Evolutionary conservation across 2,888 invertebrate species (phyloP).

Genomic region (Hofmannophila pseudospretella): DNA sequence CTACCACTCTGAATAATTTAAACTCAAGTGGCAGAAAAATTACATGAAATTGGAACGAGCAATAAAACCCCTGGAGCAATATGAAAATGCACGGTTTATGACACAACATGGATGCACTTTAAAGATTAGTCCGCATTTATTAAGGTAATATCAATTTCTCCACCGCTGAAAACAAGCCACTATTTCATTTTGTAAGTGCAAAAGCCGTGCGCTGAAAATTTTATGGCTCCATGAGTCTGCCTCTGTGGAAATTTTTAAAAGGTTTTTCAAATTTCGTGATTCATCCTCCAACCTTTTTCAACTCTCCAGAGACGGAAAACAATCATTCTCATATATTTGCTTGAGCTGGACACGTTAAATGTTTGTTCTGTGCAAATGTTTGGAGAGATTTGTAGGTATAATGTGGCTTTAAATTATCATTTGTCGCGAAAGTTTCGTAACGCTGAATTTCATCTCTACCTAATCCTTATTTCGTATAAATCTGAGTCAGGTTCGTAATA

Average conservation of each 20-base stretch:
- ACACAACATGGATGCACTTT: constrained; percentile 25
- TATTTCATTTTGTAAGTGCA: constrained; percentile 54
- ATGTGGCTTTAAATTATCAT: constrained; percentile 25
- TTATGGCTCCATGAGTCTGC: constrained; percentile 50
- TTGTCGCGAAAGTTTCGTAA: constrained; percentile 1
- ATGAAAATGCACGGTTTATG: constrained; percentile 4
- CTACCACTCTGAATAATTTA: constrained; percentile 1
- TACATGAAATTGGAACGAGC: background rate
- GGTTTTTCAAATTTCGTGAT: constrained; percentile 53
- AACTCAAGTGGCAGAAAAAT: background rate
- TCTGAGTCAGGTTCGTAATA: no score
- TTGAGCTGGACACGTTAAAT: constrained; percentile 47
- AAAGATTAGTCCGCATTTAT: constrained; percentile 32
- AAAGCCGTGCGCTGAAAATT: constrained; percentile 55
- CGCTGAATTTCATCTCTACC: constrained; percentile 1
- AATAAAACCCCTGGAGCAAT: background rate
- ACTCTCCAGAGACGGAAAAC: constrained; percentile 30
- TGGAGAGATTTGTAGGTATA: constrained; percentile 38
- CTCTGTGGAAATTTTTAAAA: constrained; percentile 49
- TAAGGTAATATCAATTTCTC: constrained; percentile 32
- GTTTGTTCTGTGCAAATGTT: constrained; percentile 44
- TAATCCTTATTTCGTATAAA: no score
- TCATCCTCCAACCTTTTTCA: constrained; percentile 28
- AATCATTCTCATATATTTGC: constrained; percentile 41
- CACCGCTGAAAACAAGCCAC: constrained; percentile 40